phyloP scores from a whole-genome alignment of 2,797 vertebrate species.

The Mus caroli region DNA sequence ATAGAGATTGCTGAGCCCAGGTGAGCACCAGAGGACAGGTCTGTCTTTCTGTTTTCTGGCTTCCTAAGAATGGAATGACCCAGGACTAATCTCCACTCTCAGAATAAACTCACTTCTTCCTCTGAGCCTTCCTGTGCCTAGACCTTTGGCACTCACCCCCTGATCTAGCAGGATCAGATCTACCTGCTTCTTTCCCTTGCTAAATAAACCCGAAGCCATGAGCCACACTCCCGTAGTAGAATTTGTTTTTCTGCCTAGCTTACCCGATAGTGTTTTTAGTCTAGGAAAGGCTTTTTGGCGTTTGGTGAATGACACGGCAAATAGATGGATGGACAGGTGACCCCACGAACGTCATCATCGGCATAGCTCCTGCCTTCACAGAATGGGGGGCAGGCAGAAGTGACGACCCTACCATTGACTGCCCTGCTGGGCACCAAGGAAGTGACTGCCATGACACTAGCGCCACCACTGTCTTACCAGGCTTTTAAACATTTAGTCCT shows the following conservation, averaged over 20 bases:
- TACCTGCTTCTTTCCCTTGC: not conserved
- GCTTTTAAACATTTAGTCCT: conserved; percentile 71
- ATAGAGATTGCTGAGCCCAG: not conserved
- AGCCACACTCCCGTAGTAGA: not conserved
- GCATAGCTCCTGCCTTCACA: not conserved
- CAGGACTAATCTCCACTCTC: not conserved
- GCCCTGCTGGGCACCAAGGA: not conserved
- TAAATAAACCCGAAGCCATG: not conserved
- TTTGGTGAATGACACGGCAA: not conserved
- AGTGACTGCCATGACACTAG: not conserved
- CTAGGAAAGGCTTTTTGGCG: not conserved
- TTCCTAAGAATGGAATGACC: not conserved
- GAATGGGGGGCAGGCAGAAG: not conserved
- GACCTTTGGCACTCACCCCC: not conserved
- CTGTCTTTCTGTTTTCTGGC: not conserved
- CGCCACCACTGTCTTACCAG: conserved; percentile 51
- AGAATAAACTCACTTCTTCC: not conserved
- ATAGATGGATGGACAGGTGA: not conserved
- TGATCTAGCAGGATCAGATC: not conserved
- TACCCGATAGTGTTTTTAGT: not conserved
- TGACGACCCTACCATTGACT: not conserved
- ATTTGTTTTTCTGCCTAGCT: not conserved
- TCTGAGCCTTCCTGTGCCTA: not conserved
- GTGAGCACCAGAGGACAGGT: not conserved
- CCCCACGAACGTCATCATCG: not conserved